Base-by-base conservation (phyloP, 2,888 invertebrate genomes). In the Microplitis manilae region DNA sequence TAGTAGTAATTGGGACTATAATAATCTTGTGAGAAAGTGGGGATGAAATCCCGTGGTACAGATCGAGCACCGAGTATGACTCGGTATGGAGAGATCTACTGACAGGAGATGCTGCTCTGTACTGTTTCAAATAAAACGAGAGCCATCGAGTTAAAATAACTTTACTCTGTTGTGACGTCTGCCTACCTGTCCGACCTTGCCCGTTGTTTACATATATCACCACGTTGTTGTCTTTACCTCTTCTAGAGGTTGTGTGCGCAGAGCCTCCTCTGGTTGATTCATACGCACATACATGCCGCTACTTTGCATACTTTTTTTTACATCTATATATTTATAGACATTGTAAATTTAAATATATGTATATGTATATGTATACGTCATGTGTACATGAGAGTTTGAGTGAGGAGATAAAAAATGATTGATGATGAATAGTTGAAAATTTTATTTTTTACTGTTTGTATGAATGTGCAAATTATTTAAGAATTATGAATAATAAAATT, bases 181-280 rank as follows among this genome's bases (percentile, higher is more conserved):
- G 62, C 69, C 69, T 77, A 77, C 77, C 77, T 74, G 72, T 65
- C 30, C 68, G 73, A 77, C 77, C 77, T 77, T 77, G 77, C 17
- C 59, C 13, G n/a, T 6, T 61, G 68, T 74, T 74, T 74, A 74
- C 40, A 68, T 15, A 50, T 50, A 68, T 39, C 30, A 38, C 59
- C 59, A 50, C 65, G 67, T 15, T 65, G 50, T 30, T 20, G 40
- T 67, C 20, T 17, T n/a, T 38, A 20, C 41, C 38, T 70, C 13
- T 59, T 17, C 41, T 20, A n/a, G 13, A 59, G 8, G 50, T 30
- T 30, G 30, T 30, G 30, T 30, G 30, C 30, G 30, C 30, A 30
- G 30, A 30, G 30, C 30, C 30, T 30, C 30, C 30, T 30, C 30
- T 30, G 30, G 30, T 30, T 30, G 30, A 30, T 30, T 30, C 30